A percentile compares a stretch with the other conserved stretches of the same genome.
These are phyloP conservation scores for Xiphophorus maculatus DNA, from an alignment of 2,113 vertebrate genomes.

Conservation along the genomic window DNA sequence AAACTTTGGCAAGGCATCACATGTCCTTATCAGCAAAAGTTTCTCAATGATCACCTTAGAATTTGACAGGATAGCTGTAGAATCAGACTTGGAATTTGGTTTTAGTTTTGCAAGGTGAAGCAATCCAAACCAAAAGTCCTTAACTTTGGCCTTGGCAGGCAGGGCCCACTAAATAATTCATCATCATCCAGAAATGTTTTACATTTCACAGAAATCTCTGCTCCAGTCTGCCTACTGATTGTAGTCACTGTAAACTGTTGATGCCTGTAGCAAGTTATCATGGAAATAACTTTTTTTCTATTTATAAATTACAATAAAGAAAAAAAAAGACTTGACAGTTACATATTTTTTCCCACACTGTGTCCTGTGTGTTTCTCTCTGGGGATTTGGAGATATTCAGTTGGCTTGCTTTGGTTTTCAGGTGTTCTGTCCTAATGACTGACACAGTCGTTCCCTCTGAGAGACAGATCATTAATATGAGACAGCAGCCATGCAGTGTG, in stretches of 20 bases:
- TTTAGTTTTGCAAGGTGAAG: slow-evolving; percentile 12
- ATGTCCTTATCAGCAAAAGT: too few species aligned
- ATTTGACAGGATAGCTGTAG: background rate
- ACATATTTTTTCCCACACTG: background rate
- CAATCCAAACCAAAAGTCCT: slow-evolving; percentile 24
- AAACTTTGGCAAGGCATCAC: too few species aligned
- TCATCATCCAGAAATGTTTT: slow-evolving; percentile 19
- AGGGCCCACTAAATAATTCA: slow-evolving; percentile 45
- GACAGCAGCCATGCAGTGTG: slow-evolving; percentile 66
- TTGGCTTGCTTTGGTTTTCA: slow-evolving; percentile 17
- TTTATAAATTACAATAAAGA: slow-evolving; percentile 5
- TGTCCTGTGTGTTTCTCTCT: background rate
- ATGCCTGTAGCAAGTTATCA: slow-evolving; percentile 14
- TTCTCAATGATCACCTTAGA: too few species aligned
- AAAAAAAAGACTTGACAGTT: slow-evolving; percentile 9
- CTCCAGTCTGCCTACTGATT: slow-evolving; percentile 9
- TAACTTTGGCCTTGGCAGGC: slow-evolving; percentile 23
- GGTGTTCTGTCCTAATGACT: slow-evolving; percentile 24
- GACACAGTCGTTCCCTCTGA: slow-evolving; percentile 44
- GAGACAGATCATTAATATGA: slow-evolving; percentile 48
- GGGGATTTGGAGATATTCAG: slow-evolving; percentile 3
- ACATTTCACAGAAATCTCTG: slow-evolving; percentile 20
- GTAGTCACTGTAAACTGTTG: background rate
- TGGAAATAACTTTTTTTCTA: slow-evolving; percentile 2
- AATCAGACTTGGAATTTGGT: slow-evolving; percentile 4